Conservation (phyloP, 1,140 invertebrate species). For the Medauroidea extradentata region DNA sequence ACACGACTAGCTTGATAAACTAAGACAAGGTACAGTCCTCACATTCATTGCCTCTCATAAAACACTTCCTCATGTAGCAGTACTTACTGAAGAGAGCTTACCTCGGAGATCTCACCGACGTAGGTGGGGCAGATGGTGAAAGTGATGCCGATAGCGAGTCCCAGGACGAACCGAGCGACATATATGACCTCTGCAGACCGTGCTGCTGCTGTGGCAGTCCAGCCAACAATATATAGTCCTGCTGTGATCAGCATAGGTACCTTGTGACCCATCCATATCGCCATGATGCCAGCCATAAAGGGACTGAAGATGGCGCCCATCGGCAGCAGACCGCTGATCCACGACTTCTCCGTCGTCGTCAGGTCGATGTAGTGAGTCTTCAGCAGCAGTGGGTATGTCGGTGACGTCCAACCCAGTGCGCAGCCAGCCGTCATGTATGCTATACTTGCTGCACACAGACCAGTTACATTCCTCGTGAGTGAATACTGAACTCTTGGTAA, state of each 20-base stretch:
- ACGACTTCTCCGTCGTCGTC: conserved; percentile 56
- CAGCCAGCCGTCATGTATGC: conserved; percentile 65
- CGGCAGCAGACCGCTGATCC: conserved; percentile 78
- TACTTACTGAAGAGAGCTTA: conserved; percentile 32
- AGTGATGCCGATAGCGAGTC: conserved; percentile 64
- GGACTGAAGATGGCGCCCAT: conserved; percentile 66
- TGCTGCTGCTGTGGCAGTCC: conserved; percentile 58
- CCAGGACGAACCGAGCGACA: conserved; percentile 50
- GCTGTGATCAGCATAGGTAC: conserved; percentile 58
- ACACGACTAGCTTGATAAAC: no score
- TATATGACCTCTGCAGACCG: conserved; percentile 50
- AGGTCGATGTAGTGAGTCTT: conserved; percentile 19
- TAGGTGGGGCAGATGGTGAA: no score
- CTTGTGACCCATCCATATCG: conserved; percentile 64
- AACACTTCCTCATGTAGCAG: no score
- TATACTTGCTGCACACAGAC: conserved; percentile 54
- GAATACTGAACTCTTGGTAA: neutral
- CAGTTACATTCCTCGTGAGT: neutral
- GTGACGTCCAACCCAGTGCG: conserved; percentile 52
- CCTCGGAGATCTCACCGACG: conserved; percentile 42
- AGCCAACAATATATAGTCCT: conserved; percentile 66
- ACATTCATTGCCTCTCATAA: no score
- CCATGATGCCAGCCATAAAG: neutral
- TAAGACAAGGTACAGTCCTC: no score
- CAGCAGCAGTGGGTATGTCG: conserved; percentile 22